Evolutionary conservation across 1,140 invertebrate species (phyloP).

Genomic region (Eurosta solidaginis): DNA sequence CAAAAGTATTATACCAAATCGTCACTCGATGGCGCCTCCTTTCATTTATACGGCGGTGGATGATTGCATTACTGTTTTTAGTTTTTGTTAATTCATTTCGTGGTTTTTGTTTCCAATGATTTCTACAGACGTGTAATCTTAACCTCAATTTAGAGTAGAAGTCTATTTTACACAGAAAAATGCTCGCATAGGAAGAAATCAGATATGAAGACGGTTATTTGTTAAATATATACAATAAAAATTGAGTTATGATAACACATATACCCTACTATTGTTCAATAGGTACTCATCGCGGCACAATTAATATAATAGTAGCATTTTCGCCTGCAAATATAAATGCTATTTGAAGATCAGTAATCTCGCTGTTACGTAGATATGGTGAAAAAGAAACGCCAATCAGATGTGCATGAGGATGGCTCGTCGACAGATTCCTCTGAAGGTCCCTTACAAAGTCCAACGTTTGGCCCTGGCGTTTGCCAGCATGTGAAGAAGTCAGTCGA

Average conservation of each 20-base stretch:
- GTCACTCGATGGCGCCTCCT: too few relatives aligned
- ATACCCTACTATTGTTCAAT: too few relatives aligned
- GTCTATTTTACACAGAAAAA: not conserved
- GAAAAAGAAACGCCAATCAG: conserved; percentile 70
- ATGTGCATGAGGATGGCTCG: conserved; percentile 63
- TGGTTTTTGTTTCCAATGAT: not conserved
- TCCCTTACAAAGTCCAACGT: conserved; percentile 45
- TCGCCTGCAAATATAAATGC: too few relatives aligned
- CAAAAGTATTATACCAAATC: too few relatives aligned
- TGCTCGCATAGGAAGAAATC: not conserved
- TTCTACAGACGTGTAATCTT: conserved; percentile 30
- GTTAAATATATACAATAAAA: too few relatives aligned
- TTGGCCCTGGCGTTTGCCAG: conserved; percentile 64
- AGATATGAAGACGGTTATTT: too few relatives aligned
- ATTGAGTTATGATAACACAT: too few relatives aligned
- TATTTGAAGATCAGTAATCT: too few relatives aligned
- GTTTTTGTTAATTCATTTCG: not conserved
- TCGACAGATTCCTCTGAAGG: conserved; percentile 68
- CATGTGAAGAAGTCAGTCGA: conserved; percentile 75
- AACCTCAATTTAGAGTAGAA: conserved; percentile 12
- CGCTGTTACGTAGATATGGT: conserved; percentile 42
- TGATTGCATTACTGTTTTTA: not conserved
- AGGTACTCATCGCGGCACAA: too few relatives aligned
- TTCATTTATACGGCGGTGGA: not conserved
- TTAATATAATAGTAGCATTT: too few relatives aligned